phyloP scores from a whole-genome alignment of 2,888 invertebrate species.

The Synanthedon vespiformis region DNA sequence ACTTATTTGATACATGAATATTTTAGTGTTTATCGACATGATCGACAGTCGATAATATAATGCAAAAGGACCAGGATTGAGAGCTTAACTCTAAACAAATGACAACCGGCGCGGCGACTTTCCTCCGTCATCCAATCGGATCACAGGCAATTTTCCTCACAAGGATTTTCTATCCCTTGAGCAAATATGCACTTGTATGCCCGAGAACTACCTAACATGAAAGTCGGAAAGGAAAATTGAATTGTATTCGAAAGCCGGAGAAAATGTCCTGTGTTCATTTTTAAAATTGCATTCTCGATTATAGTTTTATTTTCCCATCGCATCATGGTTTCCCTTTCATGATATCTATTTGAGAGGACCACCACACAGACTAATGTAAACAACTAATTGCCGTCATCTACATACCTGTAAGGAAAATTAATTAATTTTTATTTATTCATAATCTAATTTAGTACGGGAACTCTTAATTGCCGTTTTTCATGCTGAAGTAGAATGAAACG shows the following conservation, averaged over 20 bases:
- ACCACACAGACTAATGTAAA: no score
- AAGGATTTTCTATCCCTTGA: slow-evolving; percentile 48
- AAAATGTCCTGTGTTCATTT: slow-evolving; percentile 21
- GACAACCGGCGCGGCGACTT: slow-evolving; percentile 30
- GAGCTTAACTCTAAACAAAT: slow-evolving; percentile 27
- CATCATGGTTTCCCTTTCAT: not conserved
- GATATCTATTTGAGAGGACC: no score
- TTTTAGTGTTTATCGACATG: slow-evolving; percentile 14
- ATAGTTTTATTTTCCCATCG: slow-evolving; percentile 3
- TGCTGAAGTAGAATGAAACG: no score
- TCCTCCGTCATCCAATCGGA: slow-evolving; percentile 32
- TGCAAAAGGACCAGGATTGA: slow-evolving; percentile 13
- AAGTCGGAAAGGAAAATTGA: slow-evolving; percentile 45
- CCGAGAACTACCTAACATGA: slow-evolving; percentile 28
- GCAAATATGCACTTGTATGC: slow-evolving; percentile 52
- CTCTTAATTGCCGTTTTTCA: no score
- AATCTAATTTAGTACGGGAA: no score
- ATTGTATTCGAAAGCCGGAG: slow-evolving; percentile 29
- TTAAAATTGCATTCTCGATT: slow-evolving; percentile 10
- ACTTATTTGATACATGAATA: not conserved
- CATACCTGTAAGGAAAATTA: no score
- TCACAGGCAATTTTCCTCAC: slow-evolving; percentile 47
- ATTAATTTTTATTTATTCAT: no score
- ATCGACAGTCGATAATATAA: slow-evolving; percentile 23
- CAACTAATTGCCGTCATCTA: no score